Evolutionary conservation across 2,797 vertebrate genomes (phyloP), one percentile per base, ranked within the genome.

Genomic region (Melanogrammus aeglefinus): DNA sequence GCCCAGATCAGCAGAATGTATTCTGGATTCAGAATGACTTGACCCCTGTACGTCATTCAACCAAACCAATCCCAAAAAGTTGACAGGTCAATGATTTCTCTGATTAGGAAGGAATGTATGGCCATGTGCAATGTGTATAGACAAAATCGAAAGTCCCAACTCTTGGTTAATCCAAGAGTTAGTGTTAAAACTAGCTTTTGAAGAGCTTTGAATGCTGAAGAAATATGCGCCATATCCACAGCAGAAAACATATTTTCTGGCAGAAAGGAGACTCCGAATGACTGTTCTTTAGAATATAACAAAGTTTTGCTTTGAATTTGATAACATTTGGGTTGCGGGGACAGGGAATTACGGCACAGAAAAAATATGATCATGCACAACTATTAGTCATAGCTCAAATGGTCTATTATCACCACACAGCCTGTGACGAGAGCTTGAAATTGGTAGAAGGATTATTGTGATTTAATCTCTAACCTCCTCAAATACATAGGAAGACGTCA

Each of bases 391-490:
- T 51, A 57, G 51, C 51, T 57, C 51, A n/a, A 18, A 57, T 57
- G 51, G 51, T 57, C n/a, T 57, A 57, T 57, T 57, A 57, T 8
- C 10, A 70, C 69, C 18, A 75, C 66, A 63, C 24, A 41, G 71
- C 71, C 47, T 63, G 74, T 72, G 63, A 27, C 47, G 31, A 75
- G 29, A 21, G 80, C 27, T 75, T 31, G 41, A 74, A 84, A 82
- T 31, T 82, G 24, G 21, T 9, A 78, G 79, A 36, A 81, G 76
- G 35, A 81, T 77, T 24, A 72, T 9, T 77, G 69, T 73, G 39
- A 71, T 80, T 83, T 75, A 78, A 89, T 81, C 77, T 78, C 47
- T 83, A 72, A 88, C 84, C 83, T 83, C 82, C 4, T 77, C 70
- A 73, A 73, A 77, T 6, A 71, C 5, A 29, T 77, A 79, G 84